Conservation (phyloP, 2,797 vertebrate species). For the Anguilla obscura region DNA sequence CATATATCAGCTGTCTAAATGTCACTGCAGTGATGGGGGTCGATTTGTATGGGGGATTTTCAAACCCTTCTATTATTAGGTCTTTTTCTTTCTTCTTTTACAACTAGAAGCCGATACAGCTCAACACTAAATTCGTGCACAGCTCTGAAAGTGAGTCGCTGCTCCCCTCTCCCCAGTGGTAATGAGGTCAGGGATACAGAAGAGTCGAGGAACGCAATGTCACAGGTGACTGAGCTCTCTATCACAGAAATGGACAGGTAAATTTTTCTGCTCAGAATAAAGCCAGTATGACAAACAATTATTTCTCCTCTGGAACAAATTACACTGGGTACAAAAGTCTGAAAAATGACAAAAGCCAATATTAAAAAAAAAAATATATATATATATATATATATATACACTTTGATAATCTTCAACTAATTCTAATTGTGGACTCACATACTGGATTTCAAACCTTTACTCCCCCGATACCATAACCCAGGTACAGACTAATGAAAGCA, state of each 20-base stretch:
- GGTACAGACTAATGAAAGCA: constrained; percentile 40
- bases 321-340: neutral
- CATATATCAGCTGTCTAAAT: constrained; percentile 54
- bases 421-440: neutral
- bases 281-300: neutral
- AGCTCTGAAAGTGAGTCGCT: constrained; percentile 47
- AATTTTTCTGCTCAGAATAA: constrained; percentile 35
- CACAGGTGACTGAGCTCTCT: constrained; percentile 59
- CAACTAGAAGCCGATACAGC: constrained; percentile 53
- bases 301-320: neutral
- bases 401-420: neutral
- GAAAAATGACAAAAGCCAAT: neutral
- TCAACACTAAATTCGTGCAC: constrained; percentile 57
- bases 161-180: constrained; percentile 47
- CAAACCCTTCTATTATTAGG: constrained; percentile 55
- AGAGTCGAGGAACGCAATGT: constrained; percentile 61
- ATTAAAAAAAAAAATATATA: neutral
- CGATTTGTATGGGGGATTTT: constrained; percentile 51
- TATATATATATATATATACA: too few species aligned
- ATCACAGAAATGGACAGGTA: constrained; percentile 40
- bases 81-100: constrained; percentile 53
- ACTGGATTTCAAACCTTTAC: neutral
- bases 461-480: constrained; percentile 34
- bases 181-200: constrained; percentile 44
- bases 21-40: constrained; percentile 53